Evolutionary conservation across 92 coral and sea anemone genomes (phyloP).

Genomic region (Umimayanthus chanpuru): DNA sequence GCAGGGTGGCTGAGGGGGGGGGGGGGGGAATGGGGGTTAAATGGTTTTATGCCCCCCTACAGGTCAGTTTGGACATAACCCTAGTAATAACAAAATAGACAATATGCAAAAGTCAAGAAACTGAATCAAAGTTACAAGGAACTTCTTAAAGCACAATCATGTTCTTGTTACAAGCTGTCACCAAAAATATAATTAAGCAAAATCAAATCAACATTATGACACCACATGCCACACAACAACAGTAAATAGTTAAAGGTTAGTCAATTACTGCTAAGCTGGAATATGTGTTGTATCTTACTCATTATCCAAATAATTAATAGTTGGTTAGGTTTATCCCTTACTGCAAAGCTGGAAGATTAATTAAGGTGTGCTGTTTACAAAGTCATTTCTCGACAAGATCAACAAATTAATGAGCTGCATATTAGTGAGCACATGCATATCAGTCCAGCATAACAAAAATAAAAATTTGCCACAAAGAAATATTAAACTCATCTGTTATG

Average conservation of each 20-base stretch:
- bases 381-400: conserved; percentile 14
- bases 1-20: too few relatives aligned
- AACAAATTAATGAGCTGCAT: not conserved
- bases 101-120: too few relatives aligned
- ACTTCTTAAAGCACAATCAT: not conserved
- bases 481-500: not conserved
- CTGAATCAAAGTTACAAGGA: too few relatives aligned
- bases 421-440: not conserved
- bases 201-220: conserved; percentile 17
- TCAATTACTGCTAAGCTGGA: conserved; percentile 95
- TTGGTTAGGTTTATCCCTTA: conserved; percentile 35
- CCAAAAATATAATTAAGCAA: conserved; percentile 12
- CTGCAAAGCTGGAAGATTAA: conserved; percentile 38
- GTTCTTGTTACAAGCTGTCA: not conserved
- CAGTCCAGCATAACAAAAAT: conserved; percentile 12
- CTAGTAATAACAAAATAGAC: too few relatives aligned
- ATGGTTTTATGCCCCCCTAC: too few relatives aligned
- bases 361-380: not conserved
- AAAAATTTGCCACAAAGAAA: not conserved
- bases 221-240: conserved; percentile 18
- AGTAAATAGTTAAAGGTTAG: conserved; percentile 61
- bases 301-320: conserved; percentile 25
- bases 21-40: too few relatives aligned
- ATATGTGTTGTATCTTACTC: conserved; percentile 20
- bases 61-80: too few relatives aligned